Evolutionary conservation across 1,140 invertebrate species (phyloP), one percentile per base, ranked within the genome.

Genomic region (Oryctes rhinoceros): DNA sequence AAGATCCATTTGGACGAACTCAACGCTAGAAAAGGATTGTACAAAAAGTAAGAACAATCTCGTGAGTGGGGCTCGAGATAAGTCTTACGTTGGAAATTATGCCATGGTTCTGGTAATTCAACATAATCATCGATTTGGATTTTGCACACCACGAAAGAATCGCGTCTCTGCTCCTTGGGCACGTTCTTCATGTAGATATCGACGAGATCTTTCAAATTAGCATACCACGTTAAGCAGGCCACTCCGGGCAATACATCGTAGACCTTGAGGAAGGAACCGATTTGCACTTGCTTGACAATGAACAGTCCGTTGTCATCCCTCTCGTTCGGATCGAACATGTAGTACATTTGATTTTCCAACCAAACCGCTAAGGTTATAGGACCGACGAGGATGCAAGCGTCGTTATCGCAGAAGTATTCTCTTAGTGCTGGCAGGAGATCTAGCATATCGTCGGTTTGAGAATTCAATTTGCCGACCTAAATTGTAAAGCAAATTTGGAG

Each of bases 91-190:
- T 88, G 88, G 79, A 90, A 86, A 76, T 89, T 88, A 79, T 88
- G 87, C 75, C 90, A 87, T 4, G 88, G 84, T 15, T 89, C 89
- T 0, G 89, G 88, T 81, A 90, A 81, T 9, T 88, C 86, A 3
- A 83, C 81, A 37, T 85, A 86, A 81, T 90, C 88, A 13, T 84
- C 83, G 4, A 90, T 87, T 10, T 82, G 76, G 1, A 90, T 86
- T 77, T 88, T 89, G n/a, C 87, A 83, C 44, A 91, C 87, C 79
- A 88, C 87, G 83, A 89, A 91, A 0, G 87, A 86, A 20, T 90
- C 88, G 47, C 86, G 81, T 78, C 87, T 88, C 62, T 87, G 76
- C 11, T 86, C 85, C 59, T 84, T 84, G 0, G 84, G 78, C 0
- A 88, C 85, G 77, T 88, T 89, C 13, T 88, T 87, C 82, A 90